Evolutionary conservation across 2,888 invertebrate genomes (phyloP), one percentile per base, ranked within the genome.

Genomic region (Troides helena): DNA sequence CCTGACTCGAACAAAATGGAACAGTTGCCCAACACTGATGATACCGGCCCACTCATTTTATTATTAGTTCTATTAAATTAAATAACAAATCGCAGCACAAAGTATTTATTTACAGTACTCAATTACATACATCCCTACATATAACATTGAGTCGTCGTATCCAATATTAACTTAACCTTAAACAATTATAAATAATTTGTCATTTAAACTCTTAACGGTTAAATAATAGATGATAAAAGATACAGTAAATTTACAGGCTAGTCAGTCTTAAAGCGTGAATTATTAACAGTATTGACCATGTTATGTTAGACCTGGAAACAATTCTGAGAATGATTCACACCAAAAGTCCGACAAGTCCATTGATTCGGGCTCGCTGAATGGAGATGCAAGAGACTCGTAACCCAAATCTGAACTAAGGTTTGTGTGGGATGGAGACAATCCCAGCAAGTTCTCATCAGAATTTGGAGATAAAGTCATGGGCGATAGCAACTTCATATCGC

Each of bases 321-420:
- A 87, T 87, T 96, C 96, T 72, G 95, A 95, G 78, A 96, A 95
- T 77, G 95, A 95, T 80, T 95, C 95, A 80, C 95, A 95, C 96
- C 96, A 96, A 79, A 95, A 92, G 81, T 96, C 95, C 80, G 95
- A 89, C 73, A 93, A 82, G 80, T 90, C 88, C 85, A 92, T 88
- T 25, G 89, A 87, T 69, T 89, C 91, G 0, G 86, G 79, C 74
- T 93, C 93, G 78, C 93, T 93, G 71, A 92, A 82, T 0, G 93
- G 93, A 50, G 93, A 93, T 0, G 89, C 85, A 60, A 93, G 77
- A 43, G 93, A 93, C 78, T 93, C 93, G 58, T 93, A 93, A 25
- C 93, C 93, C 10, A 90, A 81, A 73, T 93, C 93, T 0, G 92
- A 90, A 73, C 85, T 85, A n/a, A 90, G 77, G 74, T 79, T 88